phyloP scores from a whole-genome alignment of 2,113 vertebrate species.

The Syrmaticus mikado region DNA sequence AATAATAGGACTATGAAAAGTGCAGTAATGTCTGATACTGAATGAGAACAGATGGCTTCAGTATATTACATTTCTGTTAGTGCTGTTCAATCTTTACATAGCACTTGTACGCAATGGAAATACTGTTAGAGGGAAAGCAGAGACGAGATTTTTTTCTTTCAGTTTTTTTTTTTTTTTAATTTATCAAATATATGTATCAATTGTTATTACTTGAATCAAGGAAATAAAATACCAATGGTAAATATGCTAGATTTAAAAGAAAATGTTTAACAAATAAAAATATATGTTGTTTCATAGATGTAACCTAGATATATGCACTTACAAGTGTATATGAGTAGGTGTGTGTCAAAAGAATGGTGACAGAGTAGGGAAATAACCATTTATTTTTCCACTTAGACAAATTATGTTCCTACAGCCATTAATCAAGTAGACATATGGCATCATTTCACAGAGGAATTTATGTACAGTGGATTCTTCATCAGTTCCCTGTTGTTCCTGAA shows the following conservation, averaged over 20 bases:
- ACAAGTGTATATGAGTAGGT: not conserved
- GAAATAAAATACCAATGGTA: not conserved
- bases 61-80: not conserved
- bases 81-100: not conserved
- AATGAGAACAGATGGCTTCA: not conserved
- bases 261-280: not conserved
- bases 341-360: not conserved
- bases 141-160: not conserved
- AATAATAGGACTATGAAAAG: not conserved
- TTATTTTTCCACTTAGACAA: not conserved
- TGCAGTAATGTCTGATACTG: not conserved
- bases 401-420: not conserved
- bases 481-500: not conserved
- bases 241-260: not conserved
- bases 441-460: not conserved
- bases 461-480: not conserved
- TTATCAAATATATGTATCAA: not conserved
- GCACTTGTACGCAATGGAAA: not conserved
- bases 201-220: not conserved
- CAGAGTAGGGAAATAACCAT: not conserved
- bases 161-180: not conserved
- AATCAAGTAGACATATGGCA: not conserved
- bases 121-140: not conserved
- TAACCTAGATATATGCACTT: not conserved
- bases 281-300: not conserved